Conservation (phyloP, 2,797 vertebrate genomes). For the Gallinago solitaria region DNA sequence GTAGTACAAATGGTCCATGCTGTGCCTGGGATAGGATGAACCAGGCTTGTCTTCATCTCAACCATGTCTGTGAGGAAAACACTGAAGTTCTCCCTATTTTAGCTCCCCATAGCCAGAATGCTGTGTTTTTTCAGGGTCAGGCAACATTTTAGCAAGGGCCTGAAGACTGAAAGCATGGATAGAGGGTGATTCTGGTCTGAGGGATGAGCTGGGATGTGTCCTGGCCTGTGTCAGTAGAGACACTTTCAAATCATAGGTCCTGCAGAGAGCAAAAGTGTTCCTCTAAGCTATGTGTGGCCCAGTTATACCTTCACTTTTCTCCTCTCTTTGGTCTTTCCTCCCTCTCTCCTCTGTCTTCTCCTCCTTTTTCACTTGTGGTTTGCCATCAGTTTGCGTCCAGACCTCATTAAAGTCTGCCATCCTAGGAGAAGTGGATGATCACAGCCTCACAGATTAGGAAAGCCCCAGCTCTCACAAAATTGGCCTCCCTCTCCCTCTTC, state of each 20-base stretch:
- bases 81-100: background rate
- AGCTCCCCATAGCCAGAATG: background rate
- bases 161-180: background rate
- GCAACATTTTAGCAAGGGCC: background rate
- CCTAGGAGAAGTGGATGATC: background rate
- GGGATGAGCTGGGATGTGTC: background rate
- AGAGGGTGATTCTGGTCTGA: background rate
- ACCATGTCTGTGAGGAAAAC: rapidly evolving
- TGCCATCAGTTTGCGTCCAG: background rate
- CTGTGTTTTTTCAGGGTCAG: background rate
- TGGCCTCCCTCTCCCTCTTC: background rate
- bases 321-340: background rate
- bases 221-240: rapidly evolving
- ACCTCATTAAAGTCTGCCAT: background rate
- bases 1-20: background rate
- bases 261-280: background rate
- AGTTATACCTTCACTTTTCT: background rate
- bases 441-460: background rate
- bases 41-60: background rate
- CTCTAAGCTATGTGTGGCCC: background rate
- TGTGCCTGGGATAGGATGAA: background rate
- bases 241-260: background rate
- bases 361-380: background rate
- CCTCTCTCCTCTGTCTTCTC: background rate
- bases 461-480: background rate